Evolutionary conservation across 2,113 vertebrate genomes (phyloP).

Genomic region (Peucedramus taeniatus): DNA sequence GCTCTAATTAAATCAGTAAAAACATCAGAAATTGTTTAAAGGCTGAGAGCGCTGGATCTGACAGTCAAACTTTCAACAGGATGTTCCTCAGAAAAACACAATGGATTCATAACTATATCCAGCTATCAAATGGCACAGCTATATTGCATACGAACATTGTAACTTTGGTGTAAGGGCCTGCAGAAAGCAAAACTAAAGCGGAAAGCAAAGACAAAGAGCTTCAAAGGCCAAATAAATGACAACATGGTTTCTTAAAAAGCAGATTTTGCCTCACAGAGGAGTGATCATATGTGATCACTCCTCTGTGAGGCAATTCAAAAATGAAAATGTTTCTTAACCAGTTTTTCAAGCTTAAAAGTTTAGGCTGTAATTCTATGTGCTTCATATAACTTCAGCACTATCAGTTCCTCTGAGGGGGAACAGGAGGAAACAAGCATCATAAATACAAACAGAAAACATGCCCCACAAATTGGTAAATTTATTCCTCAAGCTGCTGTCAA

Average conservation of each 20-base stretch:
- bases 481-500: background rate
- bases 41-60: background rate
- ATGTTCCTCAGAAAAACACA: background rate
- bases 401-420: background rate
- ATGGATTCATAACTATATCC: background rate
- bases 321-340: background rate
- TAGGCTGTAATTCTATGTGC: accelerated
- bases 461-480: background rate
- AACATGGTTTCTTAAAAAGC: background rate
- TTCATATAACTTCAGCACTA: background rate
- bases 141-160: background rate
- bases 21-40: background rate
- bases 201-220: background rate
- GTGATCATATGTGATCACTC: background rate
- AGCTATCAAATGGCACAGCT: background rate
- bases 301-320: too few species aligned
- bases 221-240: background rate
- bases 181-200: background rate
- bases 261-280: background rate
- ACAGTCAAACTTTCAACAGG: background rate
- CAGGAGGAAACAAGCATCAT: background rate
- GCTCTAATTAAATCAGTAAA: background rate
- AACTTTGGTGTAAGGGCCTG: background rate
- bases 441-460: background rate
- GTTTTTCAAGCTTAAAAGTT: background rate